Base-by-base conservation (phyloP, 1,140 invertebrate genomes). In the Trachelipus rathkii region DNA sequence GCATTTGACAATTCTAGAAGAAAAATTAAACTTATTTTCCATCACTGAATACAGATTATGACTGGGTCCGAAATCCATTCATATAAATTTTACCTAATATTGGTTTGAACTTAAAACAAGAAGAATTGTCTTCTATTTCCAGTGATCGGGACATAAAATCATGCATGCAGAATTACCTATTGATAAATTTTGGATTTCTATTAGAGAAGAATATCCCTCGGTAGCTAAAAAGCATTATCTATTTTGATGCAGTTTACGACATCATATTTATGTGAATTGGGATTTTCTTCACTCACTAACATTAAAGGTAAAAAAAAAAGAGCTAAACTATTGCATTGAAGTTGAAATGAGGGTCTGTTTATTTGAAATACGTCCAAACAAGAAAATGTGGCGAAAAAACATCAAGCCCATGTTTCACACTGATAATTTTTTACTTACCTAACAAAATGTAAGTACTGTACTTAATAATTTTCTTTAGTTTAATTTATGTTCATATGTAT, bases 211-310 rank as follows among this genome's bases (percentile, higher is more conserved):
- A 66, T 23, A 66, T n/a, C 68, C 68, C n/a, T 23, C 68, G 43
- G 68, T 69, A 24, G 68, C 15, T 43, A 69, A 69, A 69, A 69
- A 69, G 68, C 5, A 24, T 11, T 69, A 23, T 24, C 23, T 10
- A 69, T 69, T 69, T n/a, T 69, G 68, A 11, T 69, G 68, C 68
- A 69, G 68, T 69, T 69, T 69, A 9, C 68, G 1, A 69, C 68
- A 24, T 69, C 68, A 11, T 69, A 69, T 43, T 10, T 69, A n/a
- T 69, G 68, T 69, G 5, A 69, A 69, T 43, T 69, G 10, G 68
- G 68, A 43, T 69, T 11, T 69, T 69, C 68, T 69, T 69, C 23
- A 24, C 43, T 69, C 23, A 69, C 23, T 15, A 69, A 24, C 15
- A 69, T 6, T 24, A 69, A 23, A 24, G 1, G 60, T 66, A 11